Percentiles rank a stretch among this genome's conserved stretches.
These are phyloP conservation scores for Cephus nigrinus DNA, from an alignment of 2,888 invertebrate genomes.

Conservation along the genomic window DNA sequence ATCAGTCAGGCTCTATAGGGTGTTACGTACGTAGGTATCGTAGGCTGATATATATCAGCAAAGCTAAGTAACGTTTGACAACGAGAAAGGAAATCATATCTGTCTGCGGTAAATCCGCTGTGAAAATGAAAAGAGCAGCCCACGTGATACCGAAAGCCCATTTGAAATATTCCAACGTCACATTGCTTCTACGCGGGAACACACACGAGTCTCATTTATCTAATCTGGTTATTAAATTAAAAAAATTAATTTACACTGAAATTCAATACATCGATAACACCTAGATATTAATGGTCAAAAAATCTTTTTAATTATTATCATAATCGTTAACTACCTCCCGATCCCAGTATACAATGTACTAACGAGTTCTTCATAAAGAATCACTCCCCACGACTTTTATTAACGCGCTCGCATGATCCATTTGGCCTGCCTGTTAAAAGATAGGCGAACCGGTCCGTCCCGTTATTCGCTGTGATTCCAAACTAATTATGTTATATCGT, in stretches of 20 bases:
- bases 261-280: neutral
- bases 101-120: neutral
- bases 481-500: constrained; percentile 44
- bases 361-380: neutral
- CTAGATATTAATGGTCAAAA: neutral
- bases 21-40: neutral
- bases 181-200: neutral
- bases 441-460: neutral
- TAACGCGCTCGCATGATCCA: neutral
- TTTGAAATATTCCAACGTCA: neutral
- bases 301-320: neutral
- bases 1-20: neutral
- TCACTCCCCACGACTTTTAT: neutral
- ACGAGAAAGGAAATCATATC: neutral
- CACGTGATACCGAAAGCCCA: neutral
- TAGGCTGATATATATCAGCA: neutral
- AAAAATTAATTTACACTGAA: neutral
- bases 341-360: neutral
- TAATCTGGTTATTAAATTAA: neutral
- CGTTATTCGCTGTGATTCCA: constrained; percentile 20
- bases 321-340: neutral
- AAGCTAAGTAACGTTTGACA: neutral
- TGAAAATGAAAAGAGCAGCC: neutral
- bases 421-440: neutral
- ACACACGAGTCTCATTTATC: neutral